Evolutionary conservation across 2,888 invertebrate species (phyloP).

Genomic region (Monochamus alternatus): DNA sequence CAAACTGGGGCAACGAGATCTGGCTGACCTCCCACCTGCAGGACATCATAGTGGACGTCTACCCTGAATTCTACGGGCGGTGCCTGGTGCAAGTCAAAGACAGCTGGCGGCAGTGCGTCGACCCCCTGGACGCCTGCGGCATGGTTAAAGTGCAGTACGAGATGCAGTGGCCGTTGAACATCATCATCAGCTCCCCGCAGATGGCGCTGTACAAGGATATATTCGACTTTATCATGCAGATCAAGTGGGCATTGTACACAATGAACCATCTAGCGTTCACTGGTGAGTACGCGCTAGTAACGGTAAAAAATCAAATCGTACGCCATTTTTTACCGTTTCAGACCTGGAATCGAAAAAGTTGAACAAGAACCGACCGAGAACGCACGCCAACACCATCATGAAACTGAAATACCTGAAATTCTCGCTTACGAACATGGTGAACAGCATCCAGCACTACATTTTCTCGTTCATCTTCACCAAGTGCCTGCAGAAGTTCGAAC

Average conservation of each 20-base stretch:
- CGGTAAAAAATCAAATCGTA: neutral
- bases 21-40: conserved; percentile 67
- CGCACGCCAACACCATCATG: conserved; percentile 47
- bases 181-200: conserved; percentile 64
- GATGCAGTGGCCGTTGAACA: conserved; percentile 66
- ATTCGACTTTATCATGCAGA: conserved; percentile 66
- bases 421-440: conserved; percentile 63
- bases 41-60: conserved; percentile 66
- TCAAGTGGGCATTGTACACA: conserved; percentile 68
- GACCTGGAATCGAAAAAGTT: conserved; percentile 36
- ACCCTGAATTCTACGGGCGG: conserved; percentile 65
- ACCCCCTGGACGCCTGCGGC: conserved; percentile 61
- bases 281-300: conserved; percentile 54
- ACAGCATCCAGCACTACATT: conserved; percentile 66
- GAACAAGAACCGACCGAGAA: conserved; percentile 38
- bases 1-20: conserved; percentile 64
- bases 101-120: conserved; percentile 56
- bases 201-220: conserved; percentile 63
- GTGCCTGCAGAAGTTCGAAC: conserved; percentile 60
- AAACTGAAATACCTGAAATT: conserved; percentile 63
- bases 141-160: conserved; percentile 61
- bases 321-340: neutral
- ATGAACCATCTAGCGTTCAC: conserved; percentile 64
- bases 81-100: conserved; percentile 61
- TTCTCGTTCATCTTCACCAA: conserved; percentile 64